These are phyloP conservation scores for Magallana nippona DNA, from an alignment of 2,888 invertebrate genomes.

Conservation along the genomic window DNA sequence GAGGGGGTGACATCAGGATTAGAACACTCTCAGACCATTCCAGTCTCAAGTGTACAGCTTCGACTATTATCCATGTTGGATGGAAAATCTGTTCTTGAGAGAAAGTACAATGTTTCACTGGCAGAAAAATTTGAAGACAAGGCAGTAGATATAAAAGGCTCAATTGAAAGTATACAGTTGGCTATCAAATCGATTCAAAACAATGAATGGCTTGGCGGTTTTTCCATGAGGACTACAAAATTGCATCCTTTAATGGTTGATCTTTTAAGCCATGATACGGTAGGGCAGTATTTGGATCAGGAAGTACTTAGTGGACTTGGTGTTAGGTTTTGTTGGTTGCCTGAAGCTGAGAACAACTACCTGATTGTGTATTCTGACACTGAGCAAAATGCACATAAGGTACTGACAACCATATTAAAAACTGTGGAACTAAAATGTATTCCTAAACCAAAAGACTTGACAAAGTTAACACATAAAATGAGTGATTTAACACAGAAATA, in stretches of 20 bases:
- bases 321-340: constrained; percentile 3
- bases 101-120: background rate
- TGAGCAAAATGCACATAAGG: background rate
- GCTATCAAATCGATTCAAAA: constrained; percentile 13
- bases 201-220: constrained; percentile 1
- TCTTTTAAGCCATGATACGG: background rate
- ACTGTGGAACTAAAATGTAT: background rate
- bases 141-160: background rate
- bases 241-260: background rate
- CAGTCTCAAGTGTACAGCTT: background rate
- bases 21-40: background rate
- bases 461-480: background rate
- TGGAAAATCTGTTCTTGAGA: constrained; percentile 6
- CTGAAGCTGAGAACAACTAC: background rate
- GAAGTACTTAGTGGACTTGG: background rate
- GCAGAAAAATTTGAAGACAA: background rate
- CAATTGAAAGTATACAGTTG: background rate
- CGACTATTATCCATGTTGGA: constrained; percentile 8
- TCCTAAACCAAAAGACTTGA: constrained; percentile 2
- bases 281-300: background rate
- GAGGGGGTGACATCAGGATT: background rate
- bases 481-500: background rate
- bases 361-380: constrained; percentile 3
- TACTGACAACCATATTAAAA: constrained; percentile 2
- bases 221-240: background rate